Base-by-base conservation (phyloP, 92 coral and sea anemone genomes). In the Epizoanthus ramosus region DNA sequence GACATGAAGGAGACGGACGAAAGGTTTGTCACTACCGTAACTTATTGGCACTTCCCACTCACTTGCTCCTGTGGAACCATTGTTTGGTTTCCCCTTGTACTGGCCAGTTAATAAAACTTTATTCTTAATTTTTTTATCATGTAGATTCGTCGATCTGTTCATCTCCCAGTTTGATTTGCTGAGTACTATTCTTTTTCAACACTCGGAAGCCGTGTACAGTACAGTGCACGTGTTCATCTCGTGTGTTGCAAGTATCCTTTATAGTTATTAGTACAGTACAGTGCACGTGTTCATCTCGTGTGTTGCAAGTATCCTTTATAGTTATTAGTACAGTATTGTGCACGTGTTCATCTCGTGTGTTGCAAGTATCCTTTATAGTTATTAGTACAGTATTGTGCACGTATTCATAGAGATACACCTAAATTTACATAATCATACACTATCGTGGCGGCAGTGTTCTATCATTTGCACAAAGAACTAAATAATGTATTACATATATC, bases 191-290 rank as follows among this genome's bases (percentile, higher is more conserved):
- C 88, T 93, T 19, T 91, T 85, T 61, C 88, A 93, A 31, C 95
- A 93, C 63, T 86, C 91, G 16, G 98, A 93, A 25, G 98, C 98
- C 3, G 93, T 93, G 7, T 93, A 91, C 74, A 87, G 81, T 57
- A 81, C 91, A 3, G 87, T 93, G 16, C 98, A 93, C 84, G 91
- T 91, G 73, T 93, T 91, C 50, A 77, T 91, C 64, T 72, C 91
- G 15, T 93, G 95, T 54, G 93, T 87, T 33, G 75, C 86, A 31
- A 91, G 98, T 93, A 93, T 93, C 98, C 95, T 93, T 83, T 82
- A 8, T 73, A 69, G 53, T 21, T 17, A 1, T 35, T 4, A 81
- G 45, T 18, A 24, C 56, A 77, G 83, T 68, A 76, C 86, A 1
- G 80, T 88, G 10, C 92, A 91, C 75, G 92, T 89, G 64, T 91